Evolutionary conservation across 2,888 invertebrate species (phyloP).

Genomic region (Glyphotaelius pellucidus): DNA sequence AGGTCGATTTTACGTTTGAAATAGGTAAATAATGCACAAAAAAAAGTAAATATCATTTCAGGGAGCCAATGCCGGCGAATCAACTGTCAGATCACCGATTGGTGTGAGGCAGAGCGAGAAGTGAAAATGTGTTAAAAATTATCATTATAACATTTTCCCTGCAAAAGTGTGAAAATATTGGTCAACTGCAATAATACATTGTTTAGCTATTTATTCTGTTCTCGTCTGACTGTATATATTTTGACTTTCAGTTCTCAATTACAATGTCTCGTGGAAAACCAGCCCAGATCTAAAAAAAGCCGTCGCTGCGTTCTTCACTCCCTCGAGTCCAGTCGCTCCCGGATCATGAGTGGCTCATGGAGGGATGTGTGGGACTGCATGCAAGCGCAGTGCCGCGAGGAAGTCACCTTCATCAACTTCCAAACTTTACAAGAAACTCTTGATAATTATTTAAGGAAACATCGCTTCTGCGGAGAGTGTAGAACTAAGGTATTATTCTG

Average conservation of each 20-base stretch:
- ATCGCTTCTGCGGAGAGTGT: conserved; percentile 95
- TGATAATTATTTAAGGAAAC: conserved; percentile 93
- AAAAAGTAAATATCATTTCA: no score
- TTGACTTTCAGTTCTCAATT: conserved; percentile 80
- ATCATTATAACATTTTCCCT: no score
- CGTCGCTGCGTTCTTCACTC: conserved; percentile 93
- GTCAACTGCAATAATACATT: no score
- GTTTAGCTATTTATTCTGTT: neutral
- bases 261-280: conserved; percentile 87
- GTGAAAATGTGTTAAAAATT: no score
- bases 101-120: no score
- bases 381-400: conserved; percentile 87
- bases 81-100: no score
- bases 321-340: conserved; percentile 89
- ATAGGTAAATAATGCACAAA: no score
- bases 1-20: no score
- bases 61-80: no score
- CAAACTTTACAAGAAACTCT: conserved; percentile 90
- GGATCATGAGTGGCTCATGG: conserved; percentile 82
- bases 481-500: conserved; percentile 86
- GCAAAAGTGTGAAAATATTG: no score
- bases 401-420: conserved; percentile 92
- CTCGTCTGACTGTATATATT: neutral
- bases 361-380: conserved; percentile 91
- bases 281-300: conserved; percentile 92